Base-by-base conservation (phyloP, 64 coral and sea anemone species). In the Montipora sp. region DNA sequence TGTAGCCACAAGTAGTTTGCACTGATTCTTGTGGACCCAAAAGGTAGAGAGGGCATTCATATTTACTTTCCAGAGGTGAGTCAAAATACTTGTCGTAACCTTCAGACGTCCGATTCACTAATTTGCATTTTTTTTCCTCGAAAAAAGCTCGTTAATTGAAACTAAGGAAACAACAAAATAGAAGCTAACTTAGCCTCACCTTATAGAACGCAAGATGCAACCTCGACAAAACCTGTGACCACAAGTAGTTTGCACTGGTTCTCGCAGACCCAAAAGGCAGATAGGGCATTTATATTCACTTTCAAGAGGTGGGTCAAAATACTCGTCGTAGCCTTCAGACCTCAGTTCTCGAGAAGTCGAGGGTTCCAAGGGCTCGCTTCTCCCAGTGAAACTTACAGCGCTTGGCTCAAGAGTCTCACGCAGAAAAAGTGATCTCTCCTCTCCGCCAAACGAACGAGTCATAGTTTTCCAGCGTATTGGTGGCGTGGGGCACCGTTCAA, bases 201-300 rank as follows among this genome's bases (percentile, higher is more conserved):
- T 81, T 27, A 93, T 70, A 0, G 84, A 93, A 19, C 83, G 84
- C 7, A 53, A 53, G 23, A 89, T 93, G 27, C 92, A 93, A 8
- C 60, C 78, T 58, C 24, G 80, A 50, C 92, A 89, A 53, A 93
- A 93, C 0, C 84, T 59, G 43, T 93, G 91, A 19, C 91, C 83
- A 23, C 91, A 88, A 0, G 14, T 46, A 3, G 91, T 93, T 18
- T 93, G 91, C 13, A 93, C 63, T 22, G 92, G 92, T 69, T 93
- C 92, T 80, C 92, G n/a, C 6, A 88, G 57, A 0, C 84, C 92
- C 18, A 93, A 5, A 75, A 81, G 80, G 49, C 92, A 93, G 24
- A 93, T 93, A 8, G 92, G 92, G 61, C 92, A 93, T 61, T 88
- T 77, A 21, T 88, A 93, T 23, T 90, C 70, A 46, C 77, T 90